Evolutionary conservation across 1,140 invertebrate species (phyloP).

Genomic region (Sesamia nonagrioides): DNA sequence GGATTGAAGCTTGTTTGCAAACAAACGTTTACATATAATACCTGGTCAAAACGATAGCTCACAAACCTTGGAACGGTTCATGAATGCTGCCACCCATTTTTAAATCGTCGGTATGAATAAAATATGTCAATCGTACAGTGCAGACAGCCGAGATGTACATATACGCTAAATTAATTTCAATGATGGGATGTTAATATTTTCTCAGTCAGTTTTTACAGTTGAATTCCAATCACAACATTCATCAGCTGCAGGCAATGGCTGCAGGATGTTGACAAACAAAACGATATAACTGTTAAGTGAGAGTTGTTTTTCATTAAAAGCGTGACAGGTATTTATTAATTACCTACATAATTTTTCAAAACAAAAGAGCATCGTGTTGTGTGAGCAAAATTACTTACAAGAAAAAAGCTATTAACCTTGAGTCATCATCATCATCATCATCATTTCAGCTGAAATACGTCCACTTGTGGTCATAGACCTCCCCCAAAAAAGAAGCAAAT

Average conservation of each 20-base stretch:
- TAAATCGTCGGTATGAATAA: constrained; percentile 33
- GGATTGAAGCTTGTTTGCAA: too few species aligned
- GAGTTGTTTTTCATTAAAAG: constrained; percentile 13
- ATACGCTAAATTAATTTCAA: constrained; percentile 42
- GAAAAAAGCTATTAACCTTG: too few species aligned
- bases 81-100: constrained; percentile 28
- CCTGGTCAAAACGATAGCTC: constrained; percentile 2
- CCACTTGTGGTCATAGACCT: too few species aligned
- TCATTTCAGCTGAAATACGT: too few species aligned
- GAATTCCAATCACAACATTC: constrained; percentile 29
- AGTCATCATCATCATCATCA: too few species aligned
- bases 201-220: constrained; percentile 27
- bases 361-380: too few species aligned
- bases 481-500: too few species aligned
- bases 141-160: constrained; percentile 27
- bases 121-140: constrained; percentile 17
- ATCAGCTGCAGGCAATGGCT: neutral
- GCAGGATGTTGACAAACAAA: constrained; percentile 4
- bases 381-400: neutral
- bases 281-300: neutral
- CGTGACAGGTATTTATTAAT: too few species aligned
- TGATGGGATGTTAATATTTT: constrained; percentile 41
- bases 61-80: constrained; percentile 9
- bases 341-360: too few species aligned
- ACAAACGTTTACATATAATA: neutral